These are phyloP conservation scores for Schrankia costaestrigalis DNA, from an alignment of 2,888 invertebrate species.

Conservation along the genomic window DNA sequence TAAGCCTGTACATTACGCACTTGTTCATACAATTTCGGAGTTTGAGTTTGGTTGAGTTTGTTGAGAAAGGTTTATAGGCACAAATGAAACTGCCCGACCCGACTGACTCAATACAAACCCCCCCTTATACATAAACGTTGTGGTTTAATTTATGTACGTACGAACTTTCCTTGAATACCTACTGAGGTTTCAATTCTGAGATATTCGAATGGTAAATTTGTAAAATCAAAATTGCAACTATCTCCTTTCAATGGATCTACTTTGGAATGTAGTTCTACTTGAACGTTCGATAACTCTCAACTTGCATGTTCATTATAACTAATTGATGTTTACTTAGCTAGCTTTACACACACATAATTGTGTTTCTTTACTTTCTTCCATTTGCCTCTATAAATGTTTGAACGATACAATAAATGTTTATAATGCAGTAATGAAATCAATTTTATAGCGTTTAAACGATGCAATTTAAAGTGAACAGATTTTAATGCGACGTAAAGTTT, in stretches of 20 bases:
- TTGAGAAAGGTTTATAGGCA: constrained; percentile 61
- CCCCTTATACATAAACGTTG: constrained; percentile 57
- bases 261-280: constrained; percentile 30
- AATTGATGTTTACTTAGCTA: constrained; percentile 22
- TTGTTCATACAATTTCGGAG: constrained; percentile 68
- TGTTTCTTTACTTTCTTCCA: constrained; percentile 2
- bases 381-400: constrained; percentile 6
- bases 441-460: constrained; percentile 15
- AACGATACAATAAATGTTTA: constrained; percentile 7
- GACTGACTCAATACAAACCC: constrained; percentile 52
- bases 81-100: constrained; percentile 61
- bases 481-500: constrained; percentile 21
- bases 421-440: constrained; percentile 7
- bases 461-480: constrained; percentile 16
- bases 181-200: constrained; percentile 33
- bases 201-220: constrained; percentile 22
- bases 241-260: constrained; percentile 15
- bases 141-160: constrained; percentile 55
- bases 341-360: constrained; percentile 13
- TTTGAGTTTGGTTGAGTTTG: no score
- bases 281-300: constrained; percentile 23
- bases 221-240: constrained; percentile 36
- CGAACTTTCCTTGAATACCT: constrained; percentile 43
- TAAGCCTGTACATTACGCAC: constrained; percentile 69
- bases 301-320: constrained; percentile 27